A percentile compares a stretch with the other conserved stretches of the same genome.
Conservation (phyloP, 2,113 vertebrate genomes). For the Cyrtonyx montezumae region DNA sequence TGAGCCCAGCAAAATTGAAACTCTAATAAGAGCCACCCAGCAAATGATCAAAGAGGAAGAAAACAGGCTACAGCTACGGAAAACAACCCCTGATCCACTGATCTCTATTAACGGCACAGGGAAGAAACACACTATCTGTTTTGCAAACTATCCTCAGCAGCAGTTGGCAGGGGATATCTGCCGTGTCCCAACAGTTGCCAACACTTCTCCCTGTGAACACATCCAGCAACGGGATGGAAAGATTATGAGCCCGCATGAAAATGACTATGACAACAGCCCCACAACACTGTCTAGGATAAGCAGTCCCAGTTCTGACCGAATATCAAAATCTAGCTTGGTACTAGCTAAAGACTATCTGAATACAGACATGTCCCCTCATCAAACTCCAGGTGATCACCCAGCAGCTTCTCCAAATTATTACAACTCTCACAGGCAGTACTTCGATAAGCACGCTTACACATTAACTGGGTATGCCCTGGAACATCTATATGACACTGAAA, state of each 20-base stretch:
- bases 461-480: conserved; percentile 93
- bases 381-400: conserved; percentile 81
- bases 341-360: conserved; percentile 91
- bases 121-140: conserved; percentile 86
- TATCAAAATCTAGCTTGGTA: conserved; percentile 84
- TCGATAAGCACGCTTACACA: conserved; percentile 94
- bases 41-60: conserved; percentile 99
- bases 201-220: conserved; percentile 84
- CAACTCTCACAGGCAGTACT: conserved; percentile 86
- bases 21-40: conserved; percentile 94
- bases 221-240: conserved; percentile 84
- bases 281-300: conserved; percentile 87
- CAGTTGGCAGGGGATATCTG: conserved; percentile 82
- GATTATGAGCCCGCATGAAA: conserved; percentile 83
- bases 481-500: conserved; percentile 93
- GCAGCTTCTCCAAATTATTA: conserved; percentile 88
- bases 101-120: conserved; percentile 86
- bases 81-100: conserved; percentile 79
- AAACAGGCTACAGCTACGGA: conserved; percentile 86
- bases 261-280: conserved; percentile 88
- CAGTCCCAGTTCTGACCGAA: conserved; percentile 88
- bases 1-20: conserved; percentile 95
- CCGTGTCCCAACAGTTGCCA: conserved; percentile 75
- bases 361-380: conserved; percentile 86
- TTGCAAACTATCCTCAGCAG: conserved; percentile 85